Base-by-base conservation (phyloP, 2,113 vertebrate genomes). In the Passerina amoena region DNA sequence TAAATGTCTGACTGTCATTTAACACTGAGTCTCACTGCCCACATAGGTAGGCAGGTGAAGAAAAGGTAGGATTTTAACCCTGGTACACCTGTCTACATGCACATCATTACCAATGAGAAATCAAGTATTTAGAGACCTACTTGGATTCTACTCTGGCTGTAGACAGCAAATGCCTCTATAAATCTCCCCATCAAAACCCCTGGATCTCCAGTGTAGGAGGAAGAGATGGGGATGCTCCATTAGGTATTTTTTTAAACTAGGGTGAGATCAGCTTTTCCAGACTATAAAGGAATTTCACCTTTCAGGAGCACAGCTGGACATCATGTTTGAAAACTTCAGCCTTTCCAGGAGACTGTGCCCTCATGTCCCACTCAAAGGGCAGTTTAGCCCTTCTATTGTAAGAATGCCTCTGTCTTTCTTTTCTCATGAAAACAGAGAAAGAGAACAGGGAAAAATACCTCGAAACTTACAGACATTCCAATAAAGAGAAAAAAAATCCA, bases 41-140 rank as follows among this genome's bases (percentile, higher is more conserved):
- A 64, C 47, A 64, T 37, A 86, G 45, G 51, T 4, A 73, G 14
- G 33, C 8, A 61, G 27, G 27, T 64, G 35, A 87, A 70, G 44
- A 79, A 87, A 75, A 82, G 2, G 5, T 19, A 68, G 27, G 31
- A 48, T 65, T 48, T 72, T 76, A 69, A 69, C 11, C 60, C 61
- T 38, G 14, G 12, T 37, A 65, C 8, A 7, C 4, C 19, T 25
- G 6, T 17, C 33, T 80, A 37, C 3, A 70, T 1, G 2, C 31
- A 72, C 14, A 18, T 6, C 0, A 0, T 28, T 56, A 77, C 10
- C 22, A 63, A 20, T 0, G 3, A 51, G 35, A 71, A 50, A 44
- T 12, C 0, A 5, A 45, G 33, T 28, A 57, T 13, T 16, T 53
- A 33, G 14, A 73, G 14, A 42, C 14, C 19, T 40, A 75, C 40